phyloP scores from a whole-genome alignment of 2,113 vertebrate genomes.

The Mola mola region DNA sequence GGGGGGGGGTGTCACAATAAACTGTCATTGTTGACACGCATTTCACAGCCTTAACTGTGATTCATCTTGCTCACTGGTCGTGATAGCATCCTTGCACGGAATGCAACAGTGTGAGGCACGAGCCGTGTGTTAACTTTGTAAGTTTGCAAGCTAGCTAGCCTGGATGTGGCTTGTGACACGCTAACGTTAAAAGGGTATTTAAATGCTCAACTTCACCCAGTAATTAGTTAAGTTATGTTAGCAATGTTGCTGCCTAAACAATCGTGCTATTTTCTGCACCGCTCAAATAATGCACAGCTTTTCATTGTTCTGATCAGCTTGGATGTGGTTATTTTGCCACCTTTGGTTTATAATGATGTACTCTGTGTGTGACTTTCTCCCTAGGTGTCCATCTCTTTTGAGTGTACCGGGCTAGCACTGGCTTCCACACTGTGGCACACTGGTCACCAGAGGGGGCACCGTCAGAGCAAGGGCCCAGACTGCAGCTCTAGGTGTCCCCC shows the following conservation, averaged over 20 bases:
- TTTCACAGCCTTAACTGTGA: not conserved
- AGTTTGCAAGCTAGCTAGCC: slow-evolving; percentile 24
- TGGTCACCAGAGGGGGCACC: slow-evolving; percentile 60
- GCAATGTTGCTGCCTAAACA: not conserved
- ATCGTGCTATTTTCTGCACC: not conserved
- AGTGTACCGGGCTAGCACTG: slow-evolving; percentile 40
- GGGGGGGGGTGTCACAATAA: slow-evolving; percentile 34
- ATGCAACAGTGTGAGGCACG: slow-evolving; percentile 12
- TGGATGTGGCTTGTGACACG: slow-evolving; percentile 24
- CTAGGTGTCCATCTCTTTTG: slow-evolving; percentile 56
- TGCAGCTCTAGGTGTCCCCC: slow-evolving; percentile 53
- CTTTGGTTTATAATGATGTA: slow-evolving; percentile 40
- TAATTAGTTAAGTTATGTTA: not conserved
- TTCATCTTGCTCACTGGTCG: not conserved
- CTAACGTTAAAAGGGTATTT: slow-evolving; percentile 28
- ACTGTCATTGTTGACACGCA: not conserved
- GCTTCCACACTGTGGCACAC: slow-evolving; percentile 57
- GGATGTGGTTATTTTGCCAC: not conserved
- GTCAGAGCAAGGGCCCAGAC: slow-evolving; percentile 61
- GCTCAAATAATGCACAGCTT: not conserved
- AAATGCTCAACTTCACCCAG: slow-evolving; percentile 3
- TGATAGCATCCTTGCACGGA: not conserved
- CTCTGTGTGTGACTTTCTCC: slow-evolving; percentile 46
- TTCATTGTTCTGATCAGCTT: not conserved
- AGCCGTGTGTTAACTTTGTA: slow-evolving; percentile 9